Evolutionary conservation across 2,888 invertebrate genomes (phyloP), one percentile per base, ranked within the genome.

Genomic region (Drosophila diplacantha): DNA sequence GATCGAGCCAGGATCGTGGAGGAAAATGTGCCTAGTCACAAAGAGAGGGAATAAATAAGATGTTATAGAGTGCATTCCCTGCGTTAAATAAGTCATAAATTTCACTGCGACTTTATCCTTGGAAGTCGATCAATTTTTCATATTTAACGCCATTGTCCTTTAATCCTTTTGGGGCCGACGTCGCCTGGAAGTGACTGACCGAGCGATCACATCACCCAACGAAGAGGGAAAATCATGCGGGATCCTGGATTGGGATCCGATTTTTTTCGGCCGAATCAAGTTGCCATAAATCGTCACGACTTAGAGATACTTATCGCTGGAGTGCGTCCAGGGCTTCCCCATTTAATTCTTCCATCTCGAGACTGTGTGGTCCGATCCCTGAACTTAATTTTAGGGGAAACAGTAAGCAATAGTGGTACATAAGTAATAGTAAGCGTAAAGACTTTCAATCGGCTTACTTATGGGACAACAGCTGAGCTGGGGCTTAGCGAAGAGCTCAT

Each of bases 1-100:
- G 53, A 77, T 82, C 51, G 31, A 8, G 34, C 6, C 31, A 43
- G 26, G 53, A 35, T 47, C 54, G 32, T 51, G n/a, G 35, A 72
- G 83, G 77, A 54, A 46, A 46, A 31, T 31, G 44, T 73, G 86
- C 79, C 49, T 69, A 70, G 86, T 85, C 85, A 85, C 74, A 26
- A n/a, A 16, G n/a, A 24, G 18, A 24, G 18, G 18, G 55, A n/a
- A 49, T 18, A 18, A 44, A 31, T 31, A 22, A 54, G 37, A 55
- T 54, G 55, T 43, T 38, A 29, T 29, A 32, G 50, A 47, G 50
- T 51, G 54, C 54, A 24, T 49, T 41, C 41, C 39, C 51, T 37
- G 67, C 62, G 75, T 73, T 78, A 73, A 72, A 52, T 72, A 81
- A 83, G 84, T 77, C 85, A 81, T 85, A 83, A 85, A 83, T 83